phyloP scores from a whole-genome alignment of 2,888 invertebrate species.

The Eristalinus sepulchralis region DNA sequence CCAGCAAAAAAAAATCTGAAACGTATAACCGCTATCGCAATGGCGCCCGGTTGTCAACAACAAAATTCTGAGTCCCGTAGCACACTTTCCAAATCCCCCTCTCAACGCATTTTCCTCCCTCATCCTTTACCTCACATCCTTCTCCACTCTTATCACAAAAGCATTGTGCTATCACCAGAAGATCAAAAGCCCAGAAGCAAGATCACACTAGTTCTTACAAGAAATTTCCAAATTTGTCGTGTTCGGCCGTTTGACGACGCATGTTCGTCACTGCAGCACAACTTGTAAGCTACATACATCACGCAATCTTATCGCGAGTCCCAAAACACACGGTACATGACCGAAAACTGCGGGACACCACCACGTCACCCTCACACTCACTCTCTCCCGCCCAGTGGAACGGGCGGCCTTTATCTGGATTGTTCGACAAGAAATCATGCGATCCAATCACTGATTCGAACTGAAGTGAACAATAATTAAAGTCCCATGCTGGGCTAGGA shows the following conservation, averaged over 20 bases:
- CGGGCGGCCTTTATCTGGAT: constrained; percentile 16
- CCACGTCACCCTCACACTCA: background rate
- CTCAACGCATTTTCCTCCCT: no score
- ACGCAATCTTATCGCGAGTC: background rate
- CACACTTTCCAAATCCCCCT: no score
- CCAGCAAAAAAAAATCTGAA: no score
- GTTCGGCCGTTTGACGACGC: background rate
- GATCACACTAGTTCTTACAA: constrained; percentile 22
- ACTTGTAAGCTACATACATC: background rate
- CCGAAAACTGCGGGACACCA: background rate
- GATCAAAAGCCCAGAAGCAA: constrained; percentile 18
- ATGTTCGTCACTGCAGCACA: background rate
- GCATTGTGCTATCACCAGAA: background rate
- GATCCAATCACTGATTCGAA: constrained; percentile 33
- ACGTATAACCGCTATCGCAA: no score
- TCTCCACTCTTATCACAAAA: background rate
- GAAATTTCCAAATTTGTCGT: constrained; percentile 5
- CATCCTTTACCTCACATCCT: no score
- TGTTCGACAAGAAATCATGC: constrained; percentile 37
- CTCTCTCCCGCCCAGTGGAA: background rate
- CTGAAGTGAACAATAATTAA: constrained; percentile 10
- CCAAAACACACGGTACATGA: background rate
- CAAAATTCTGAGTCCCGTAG: no score
- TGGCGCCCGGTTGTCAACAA: no score
- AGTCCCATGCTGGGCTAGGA: background rate